Conservation (phyloP, 1,140 invertebrate genomes). For the Brachionus angularis region DNA sequence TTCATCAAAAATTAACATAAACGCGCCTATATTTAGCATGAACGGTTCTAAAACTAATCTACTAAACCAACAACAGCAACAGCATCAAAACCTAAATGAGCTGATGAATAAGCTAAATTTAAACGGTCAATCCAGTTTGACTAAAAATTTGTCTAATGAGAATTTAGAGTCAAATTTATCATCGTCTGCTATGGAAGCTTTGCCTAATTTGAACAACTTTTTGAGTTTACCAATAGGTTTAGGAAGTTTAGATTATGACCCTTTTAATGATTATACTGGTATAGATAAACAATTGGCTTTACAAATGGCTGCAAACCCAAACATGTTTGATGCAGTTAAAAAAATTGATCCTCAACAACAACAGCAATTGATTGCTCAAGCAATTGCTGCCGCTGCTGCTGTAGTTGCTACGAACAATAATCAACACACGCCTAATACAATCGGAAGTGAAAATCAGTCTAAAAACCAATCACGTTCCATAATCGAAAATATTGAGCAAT, state of each 20-base stretch:
- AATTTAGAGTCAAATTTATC: conserved; percentile 22
- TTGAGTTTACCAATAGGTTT: conserved; percentile 2
- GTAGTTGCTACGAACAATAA: too few species aligned
- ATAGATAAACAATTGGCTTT: conserved; percentile 14
- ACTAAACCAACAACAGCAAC: too few species aligned
- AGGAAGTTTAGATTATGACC: conserved; percentile 24
- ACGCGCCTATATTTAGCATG: background rate
- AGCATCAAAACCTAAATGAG: background rate
- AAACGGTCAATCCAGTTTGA: background rate
- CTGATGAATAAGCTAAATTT: background rate
- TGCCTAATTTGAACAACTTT: background rate
- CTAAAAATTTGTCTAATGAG: conserved; percentile 12
- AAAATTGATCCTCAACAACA: conserved; percentile 16
- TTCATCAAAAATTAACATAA: background rate
- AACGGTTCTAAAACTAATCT: conserved; percentile 2
- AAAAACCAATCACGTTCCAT: background rate
- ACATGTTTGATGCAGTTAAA: conserved; percentile 18
- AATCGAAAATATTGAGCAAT: conserved; percentile 37
- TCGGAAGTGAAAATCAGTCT: background rate
- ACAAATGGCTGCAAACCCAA: background rate
- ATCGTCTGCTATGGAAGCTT: too few species aligned
- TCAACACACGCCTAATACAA: background rate
- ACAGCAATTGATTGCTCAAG: conserved; percentile 16
- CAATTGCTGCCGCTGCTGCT: conserved; percentile 1
- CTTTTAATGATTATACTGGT: conserved; percentile 14